These are phyloP conservation scores for Microcebus jonahi DNA, from an alignment of 2,113 vertebrate species.

Conservation along the genomic window DNA sequence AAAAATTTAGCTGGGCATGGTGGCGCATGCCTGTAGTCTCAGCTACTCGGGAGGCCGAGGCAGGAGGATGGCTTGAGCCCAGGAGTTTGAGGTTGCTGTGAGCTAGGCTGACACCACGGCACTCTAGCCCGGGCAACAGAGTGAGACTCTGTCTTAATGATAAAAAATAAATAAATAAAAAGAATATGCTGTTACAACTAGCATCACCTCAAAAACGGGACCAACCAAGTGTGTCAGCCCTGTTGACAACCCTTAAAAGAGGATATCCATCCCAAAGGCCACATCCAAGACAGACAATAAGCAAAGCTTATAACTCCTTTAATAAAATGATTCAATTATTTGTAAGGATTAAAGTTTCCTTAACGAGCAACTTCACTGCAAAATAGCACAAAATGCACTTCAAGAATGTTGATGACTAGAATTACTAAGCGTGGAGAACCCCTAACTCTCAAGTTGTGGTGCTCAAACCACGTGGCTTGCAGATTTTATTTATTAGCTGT, in stretches of 20 bases:
- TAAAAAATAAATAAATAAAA: too few species aligned
- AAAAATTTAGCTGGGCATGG: too few species aligned
- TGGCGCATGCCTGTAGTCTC: too few species aligned
- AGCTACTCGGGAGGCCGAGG: too few species aligned
- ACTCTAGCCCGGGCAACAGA: too few species aligned
- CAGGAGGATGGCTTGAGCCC: too few species aligned
- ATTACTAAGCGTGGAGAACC: accelerated
- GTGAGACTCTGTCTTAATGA: too few species aligned
- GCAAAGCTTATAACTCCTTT: not conserved
- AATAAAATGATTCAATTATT: not conserved
- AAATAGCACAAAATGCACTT: not conserved
- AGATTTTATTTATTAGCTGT: slow-evolving; percentile 45
- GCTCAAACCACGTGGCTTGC: not conserved
- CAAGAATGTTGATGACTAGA: not conserved
- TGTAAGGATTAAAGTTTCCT: not conserved
- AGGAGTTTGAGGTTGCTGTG: too few species aligned
- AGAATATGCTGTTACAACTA: not conserved
- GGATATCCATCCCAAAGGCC: not conserved
- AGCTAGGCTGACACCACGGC: too few species aligned
- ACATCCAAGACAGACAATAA: not conserved
- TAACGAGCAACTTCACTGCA: not conserved
- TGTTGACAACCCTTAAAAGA: not conserved
- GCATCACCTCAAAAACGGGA: not conserved
- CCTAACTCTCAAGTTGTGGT: not conserved
- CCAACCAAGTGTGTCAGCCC: not conserved